Percentiles rank a stretch among this genome's conserved stretches.
Conservation (phyloP, 2,888 invertebrate genomes). For the Hirudinaria manillensis region DNA sequence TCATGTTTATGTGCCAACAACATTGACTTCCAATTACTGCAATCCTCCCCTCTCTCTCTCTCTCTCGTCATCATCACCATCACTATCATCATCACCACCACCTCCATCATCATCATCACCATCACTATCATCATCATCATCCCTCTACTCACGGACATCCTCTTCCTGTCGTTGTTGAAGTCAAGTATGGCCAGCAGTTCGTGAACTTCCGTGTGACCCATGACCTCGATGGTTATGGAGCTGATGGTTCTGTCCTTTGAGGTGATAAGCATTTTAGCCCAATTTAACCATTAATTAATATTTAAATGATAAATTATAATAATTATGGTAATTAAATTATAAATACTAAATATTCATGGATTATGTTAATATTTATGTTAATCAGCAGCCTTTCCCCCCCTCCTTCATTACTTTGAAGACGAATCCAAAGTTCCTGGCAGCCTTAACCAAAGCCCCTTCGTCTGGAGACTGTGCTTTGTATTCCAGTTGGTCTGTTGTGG, state of each 20-base stretch:
- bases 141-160: slow-evolving; percentile 78
- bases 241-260: slow-evolving; percentile 31
- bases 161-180: slow-evolving; percentile 96
- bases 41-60: no score
- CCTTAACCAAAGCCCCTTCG: slow-evolving; percentile 91
- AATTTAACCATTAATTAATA: background rate
- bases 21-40: no score
- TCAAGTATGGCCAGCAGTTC: slow-evolving; percentile 94
- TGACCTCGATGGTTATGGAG: slow-evolving; percentile 51
- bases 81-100: slow-evolving; percentile 1
- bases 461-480: slow-evolving; percentile 92
- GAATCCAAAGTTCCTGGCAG: slow-evolving; percentile 96
- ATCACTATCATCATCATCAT: slow-evolving; percentile 19
- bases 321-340: background rate
- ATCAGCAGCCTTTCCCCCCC: no score
- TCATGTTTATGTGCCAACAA: no score
- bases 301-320: slow-evolving; percentile 1
- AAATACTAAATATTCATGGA: no score
- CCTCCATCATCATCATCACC: background rate
- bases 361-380: no score
- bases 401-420: slow-evolving; percentile 74
- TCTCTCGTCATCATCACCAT: background rate
- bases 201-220: slow-evolving; percentile 62
- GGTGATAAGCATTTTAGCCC: background rate
- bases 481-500: slow-evolving; percentile 46